A percentile compares a stretch with the other conserved stretches of the same genome.
phyloP scores from a whole-genome alignment of 2,797 vertebrate genomes.

The Pygocentrus nattereri region DNA sequence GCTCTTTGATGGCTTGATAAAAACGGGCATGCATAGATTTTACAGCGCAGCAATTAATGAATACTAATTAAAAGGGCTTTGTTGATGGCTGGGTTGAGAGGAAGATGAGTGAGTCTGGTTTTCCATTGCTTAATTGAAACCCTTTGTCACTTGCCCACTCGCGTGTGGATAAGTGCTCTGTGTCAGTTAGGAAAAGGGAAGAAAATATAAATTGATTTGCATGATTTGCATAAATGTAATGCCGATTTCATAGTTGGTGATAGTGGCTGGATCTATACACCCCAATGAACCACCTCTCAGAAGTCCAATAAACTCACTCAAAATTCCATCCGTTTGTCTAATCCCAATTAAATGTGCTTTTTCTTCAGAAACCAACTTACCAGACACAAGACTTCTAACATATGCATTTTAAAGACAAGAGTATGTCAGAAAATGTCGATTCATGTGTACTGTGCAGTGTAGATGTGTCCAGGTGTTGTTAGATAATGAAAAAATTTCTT shows the following conservation, averaged over 20 bases:
- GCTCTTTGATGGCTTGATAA: constrained; percentile 67
- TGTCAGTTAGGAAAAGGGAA: constrained; percentile 51
- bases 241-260: constrained; percentile 46
- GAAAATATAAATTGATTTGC: constrained; percentile 62
- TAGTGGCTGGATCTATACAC: constrained; percentile 37
- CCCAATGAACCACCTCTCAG: constrained; percentile 2
- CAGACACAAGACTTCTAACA: background rate
- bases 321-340: constrained; percentile 13
- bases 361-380: background rate
- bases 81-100: constrained; percentile 58
- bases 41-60: constrained; percentile 63
- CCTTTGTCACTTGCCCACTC: constrained; percentile 61
- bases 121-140: constrained; percentile 63
- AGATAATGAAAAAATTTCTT: background rate
- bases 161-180: constrained; percentile 62
- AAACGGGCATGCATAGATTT: constrained; percentile 63
- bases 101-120: constrained; percentile 58
- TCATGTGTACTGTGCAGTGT: too few species aligned
- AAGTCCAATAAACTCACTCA: constrained; percentile 22
- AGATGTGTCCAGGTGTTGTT: background rate
- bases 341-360: constrained; percentile 19
- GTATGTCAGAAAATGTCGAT: background rate
- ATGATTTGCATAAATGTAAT: constrained; percentile 59
- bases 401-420: background rate
- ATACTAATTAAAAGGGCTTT: constrained; percentile 68